phyloP scores from a whole-genome alignment of 2,888 invertebrate species.

The Calephelis perditalis region DNA sequence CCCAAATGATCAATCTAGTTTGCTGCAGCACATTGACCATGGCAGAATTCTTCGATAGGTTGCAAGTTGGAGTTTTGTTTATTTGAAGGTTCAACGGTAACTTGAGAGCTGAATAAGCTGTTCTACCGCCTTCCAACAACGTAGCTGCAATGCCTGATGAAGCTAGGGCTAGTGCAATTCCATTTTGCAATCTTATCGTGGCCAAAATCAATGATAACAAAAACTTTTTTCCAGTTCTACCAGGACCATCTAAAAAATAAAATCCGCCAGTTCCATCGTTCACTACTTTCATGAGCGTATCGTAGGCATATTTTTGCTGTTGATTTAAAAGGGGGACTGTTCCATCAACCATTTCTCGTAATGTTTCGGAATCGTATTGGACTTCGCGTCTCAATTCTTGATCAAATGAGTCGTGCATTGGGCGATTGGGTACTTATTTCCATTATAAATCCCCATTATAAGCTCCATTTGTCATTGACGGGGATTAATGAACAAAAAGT shows the following conservation, averaged over 20 bases:
- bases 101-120: constrained; percentile 25
- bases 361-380: constrained; percentile 5
- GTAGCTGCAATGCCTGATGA: constrained; percentile 28
- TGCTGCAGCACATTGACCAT: constrained; percentile 9
- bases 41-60: constrained; percentile 14
- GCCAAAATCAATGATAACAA: constrained; percentile 25
- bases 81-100: constrained; percentile 17
- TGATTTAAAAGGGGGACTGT: constrained; percentile 5
- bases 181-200: constrained; percentile 22
- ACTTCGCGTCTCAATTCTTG: constrained; percentile 13
- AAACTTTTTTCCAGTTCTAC: constrained; percentile 26
- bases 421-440: constrained; percentile 9
- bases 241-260: constrained; percentile 20
- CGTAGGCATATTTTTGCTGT: constrained; percentile 2
- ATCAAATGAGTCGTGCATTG: constrained; percentile 15
- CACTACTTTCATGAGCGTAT: constrained; percentile 11
- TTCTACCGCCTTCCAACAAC: constrained; percentile 24
- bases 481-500: too few relatives aligned
- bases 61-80: constrained; percentile 10
- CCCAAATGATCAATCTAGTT: constrained; percentile 15
- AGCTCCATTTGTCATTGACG: too few relatives aligned
- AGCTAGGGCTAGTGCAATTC: constrained; percentile 24
- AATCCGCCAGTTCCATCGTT: constrained; percentile 13
- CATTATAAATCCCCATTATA: too few relatives aligned
- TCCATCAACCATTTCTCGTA: constrained; percentile 5